Evolutionary conservation across 2,797 vertebrate genomes (phyloP).

Genomic region (Parauchenoglanis ngamensis): DNA sequence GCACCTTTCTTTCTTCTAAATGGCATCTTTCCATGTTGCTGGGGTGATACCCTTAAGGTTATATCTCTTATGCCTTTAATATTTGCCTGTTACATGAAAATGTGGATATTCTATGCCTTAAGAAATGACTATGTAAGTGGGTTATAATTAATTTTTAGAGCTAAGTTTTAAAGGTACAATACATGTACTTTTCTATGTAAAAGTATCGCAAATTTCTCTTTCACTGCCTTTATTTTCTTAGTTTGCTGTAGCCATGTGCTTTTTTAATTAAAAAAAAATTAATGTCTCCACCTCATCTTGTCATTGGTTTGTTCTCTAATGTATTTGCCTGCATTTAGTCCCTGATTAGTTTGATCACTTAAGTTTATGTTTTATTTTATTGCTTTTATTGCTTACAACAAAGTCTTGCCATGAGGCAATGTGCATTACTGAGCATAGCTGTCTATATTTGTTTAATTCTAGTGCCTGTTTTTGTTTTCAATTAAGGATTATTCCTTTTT

Average conservation of each 20-base stretch:
- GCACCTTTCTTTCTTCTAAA: neutral
- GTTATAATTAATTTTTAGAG: neutral
- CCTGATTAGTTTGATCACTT: neutral
- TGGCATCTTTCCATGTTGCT: neutral
- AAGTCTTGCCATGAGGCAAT: neutral
- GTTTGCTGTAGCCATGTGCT: neutral
- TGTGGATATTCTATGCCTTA: neutral
- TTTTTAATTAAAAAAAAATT: neutral
- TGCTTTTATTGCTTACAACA: neutral
- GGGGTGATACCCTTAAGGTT: neutral
- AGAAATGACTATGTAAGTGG: neutral
- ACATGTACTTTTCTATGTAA: neutral
- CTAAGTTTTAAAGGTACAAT: neutral
- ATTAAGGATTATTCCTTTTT: conserved; percentile 8
- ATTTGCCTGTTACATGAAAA: neutral
- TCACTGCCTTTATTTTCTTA: neutral
- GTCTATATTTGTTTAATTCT: neutral
- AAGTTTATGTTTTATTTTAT: neutral
- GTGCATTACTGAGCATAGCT: neutral
- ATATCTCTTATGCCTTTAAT: conserved; percentile 8
- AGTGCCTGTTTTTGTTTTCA: neutral
- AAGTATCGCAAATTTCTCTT: neutral
- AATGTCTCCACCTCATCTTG: neutral
- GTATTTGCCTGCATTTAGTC: neutral
- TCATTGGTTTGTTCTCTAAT: neutral